Percentiles rank a stretch among this genome's conserved stretches.
Evolutionary conservation across 2,888 invertebrate species (phyloP).

Genomic region (Zygothrica quintamaculata): DNA sequence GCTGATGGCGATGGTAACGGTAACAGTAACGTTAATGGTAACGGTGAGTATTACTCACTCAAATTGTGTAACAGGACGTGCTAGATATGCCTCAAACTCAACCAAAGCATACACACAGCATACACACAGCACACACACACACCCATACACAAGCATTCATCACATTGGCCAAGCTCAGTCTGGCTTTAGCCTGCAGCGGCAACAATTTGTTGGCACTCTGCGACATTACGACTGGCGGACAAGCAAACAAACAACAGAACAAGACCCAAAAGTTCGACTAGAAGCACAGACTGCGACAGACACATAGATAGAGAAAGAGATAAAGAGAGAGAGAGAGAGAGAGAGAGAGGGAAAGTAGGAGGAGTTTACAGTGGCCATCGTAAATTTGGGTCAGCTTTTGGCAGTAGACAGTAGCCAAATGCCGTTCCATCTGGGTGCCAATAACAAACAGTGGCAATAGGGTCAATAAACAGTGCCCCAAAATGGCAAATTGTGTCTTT

Average conservation of each 20-base stretch:
- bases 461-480: conserved; percentile 30
- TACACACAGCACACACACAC: conserved; percentile 20
- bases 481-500: conserved; percentile 12
- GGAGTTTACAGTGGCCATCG: too few species aligned
- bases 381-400: conserved; percentile 78
- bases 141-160: conserved; percentile 14
- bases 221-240: conserved; percentile 27
- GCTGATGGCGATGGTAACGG: too few species aligned
- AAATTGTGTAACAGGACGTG: conserved; percentile 36
- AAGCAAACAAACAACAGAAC: conserved; percentile 60
- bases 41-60: conserved; percentile 46
- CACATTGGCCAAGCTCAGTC: conserved; percentile 27
- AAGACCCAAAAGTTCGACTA: conserved; percentile 1
- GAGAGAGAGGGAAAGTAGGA: conserved; percentile 3
- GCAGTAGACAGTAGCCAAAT: conserved; percentile 52
- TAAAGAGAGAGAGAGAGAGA: too few species aligned
- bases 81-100: conserved; percentile 47
- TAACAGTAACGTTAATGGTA: too few species aligned
- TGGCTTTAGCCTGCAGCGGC: conserved; percentile 40
- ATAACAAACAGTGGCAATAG: conserved; percentile 54
- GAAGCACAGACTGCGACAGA: background rate
- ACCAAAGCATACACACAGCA: conserved; percentile 28
- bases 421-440: conserved; percentile 46
- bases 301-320: too few species aligned
- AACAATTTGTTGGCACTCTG: conserved; percentile 62